Evolutionary conservation across 1,140 invertebrate species (phyloP).

Genomic region (Caenorhabditis brenneri): DNA sequence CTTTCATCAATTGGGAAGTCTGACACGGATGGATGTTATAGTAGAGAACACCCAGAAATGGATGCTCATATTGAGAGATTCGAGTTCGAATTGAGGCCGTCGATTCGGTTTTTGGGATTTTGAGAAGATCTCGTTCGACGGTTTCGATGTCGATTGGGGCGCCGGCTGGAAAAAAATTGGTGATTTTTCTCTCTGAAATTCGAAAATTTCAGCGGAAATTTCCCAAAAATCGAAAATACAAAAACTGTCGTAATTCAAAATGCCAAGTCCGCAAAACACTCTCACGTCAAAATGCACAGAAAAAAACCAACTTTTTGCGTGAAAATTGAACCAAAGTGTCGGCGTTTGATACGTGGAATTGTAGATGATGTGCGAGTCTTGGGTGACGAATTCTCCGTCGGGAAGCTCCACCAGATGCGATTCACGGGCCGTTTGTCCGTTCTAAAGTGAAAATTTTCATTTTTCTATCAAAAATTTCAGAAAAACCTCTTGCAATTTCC

Average conservation of each 20-base stretch:
- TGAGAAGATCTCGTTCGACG: neutral
- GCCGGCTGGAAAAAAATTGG: neutral
- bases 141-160: neutral
- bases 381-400: neutral
- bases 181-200: no score
- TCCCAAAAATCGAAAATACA: no score
- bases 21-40: conserved; percentile 54
- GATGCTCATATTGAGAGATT: conserved; percentile 45
- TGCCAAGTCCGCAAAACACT: no score
- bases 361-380: conserved; percentile 46
- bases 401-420: neutral
- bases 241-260: no score
- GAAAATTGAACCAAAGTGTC: conserved; percentile 51
- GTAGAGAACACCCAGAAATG: conserved; percentile 49
- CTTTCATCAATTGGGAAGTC: conserved; percentile 40
- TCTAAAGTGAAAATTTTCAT: neutral
- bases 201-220: no score
- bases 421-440: neutral
- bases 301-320: conserved; percentile 28
- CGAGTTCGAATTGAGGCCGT: neutral
- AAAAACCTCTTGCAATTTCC: conserved; percentile 25
- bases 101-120: neutral
- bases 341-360: conserved; percentile 45
- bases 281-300: no score
- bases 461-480: no score